Evolutionary conservation across 1,140 invertebrate species (phyloP), one percentile per base, ranked within the genome.

Genomic region (Diploscapter pachys): DNA sequence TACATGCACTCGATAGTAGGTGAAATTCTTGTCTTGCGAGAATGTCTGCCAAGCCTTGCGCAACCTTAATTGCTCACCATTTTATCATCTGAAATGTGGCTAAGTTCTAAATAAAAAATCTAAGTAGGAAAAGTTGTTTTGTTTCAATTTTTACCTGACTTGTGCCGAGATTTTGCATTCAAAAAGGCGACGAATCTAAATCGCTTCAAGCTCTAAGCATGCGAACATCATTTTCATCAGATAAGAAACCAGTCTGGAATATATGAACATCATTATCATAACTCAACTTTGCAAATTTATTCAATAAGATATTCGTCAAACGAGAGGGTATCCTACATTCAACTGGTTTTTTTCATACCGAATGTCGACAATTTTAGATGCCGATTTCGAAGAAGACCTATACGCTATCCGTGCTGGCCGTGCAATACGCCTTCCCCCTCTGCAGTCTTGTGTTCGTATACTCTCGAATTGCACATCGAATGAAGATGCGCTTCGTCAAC

Each of bases 381-480:
- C 57, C 73, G 3, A 81, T 84, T 62, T 82, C 67, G 63, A 84
- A 85, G 71, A 78, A 77, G 52, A 68, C 77, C 0, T 84, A 85
- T 67, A 84, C 83, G 8, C 63, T 85, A 2, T 77, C 80, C 8
- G 81, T 85, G 56, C 76, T 84, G 4, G 57, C 81, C 31, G 74
- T 83, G 3, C 83, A 84, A 61, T 84, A 84, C 63, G 81, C 81
- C 2, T 74, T 85, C 59, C 83, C 83, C 3, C 70, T 84, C 2
- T 72, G 72, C 50, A 80, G 82, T 8, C 80, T 84, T n/a, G 84
- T 78, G 51, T 84, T 84, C 66, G 83, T 79, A 2, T 84, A 84
- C 64, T 83, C 82, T 3, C 56, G 77, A 51, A 84, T 84, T 64
- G 82, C 85, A 4, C 67, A 78, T 51, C 61, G 82, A 62, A 84